Evolutionary conservation across 2,888 invertebrate species (phyloP).

Genomic region (Taenaris catops): DNA sequence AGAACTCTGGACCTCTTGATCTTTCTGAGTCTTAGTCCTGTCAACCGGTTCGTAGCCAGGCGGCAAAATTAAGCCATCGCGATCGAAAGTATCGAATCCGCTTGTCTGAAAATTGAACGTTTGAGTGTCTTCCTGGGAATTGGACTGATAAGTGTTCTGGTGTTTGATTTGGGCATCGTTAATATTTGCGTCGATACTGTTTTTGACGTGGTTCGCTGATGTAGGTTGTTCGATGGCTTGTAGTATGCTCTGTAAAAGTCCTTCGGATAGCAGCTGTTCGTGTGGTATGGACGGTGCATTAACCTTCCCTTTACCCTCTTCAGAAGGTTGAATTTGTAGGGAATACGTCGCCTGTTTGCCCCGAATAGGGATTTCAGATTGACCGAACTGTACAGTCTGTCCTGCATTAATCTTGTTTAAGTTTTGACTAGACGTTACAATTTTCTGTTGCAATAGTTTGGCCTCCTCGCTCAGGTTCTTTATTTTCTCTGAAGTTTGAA

Average conservation of each 20-base stretch:
- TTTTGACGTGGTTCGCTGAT: constrained; percentile 8
- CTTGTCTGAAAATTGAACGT: constrained; percentile 5
- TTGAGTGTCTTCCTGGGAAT: constrained; percentile 5
- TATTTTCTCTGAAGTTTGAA: constrained; percentile 62
- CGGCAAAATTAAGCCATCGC: constrained; percentile 54
- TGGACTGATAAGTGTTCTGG: constrained; percentile 1
- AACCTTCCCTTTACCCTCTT: constrained; percentile 60
- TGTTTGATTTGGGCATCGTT: constrained; percentile 12
- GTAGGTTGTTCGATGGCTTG: constrained; percentile 89
- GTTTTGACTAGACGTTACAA: constrained; percentile 46
- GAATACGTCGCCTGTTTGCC: constrained; percentile 84
- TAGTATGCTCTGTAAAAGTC: constrained; percentile 88
- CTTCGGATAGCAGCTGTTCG: constrained; percentile 88
- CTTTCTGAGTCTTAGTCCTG: constrained; percentile 39
- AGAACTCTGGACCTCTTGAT: constrained; percentile 47
- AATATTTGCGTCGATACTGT: constrained; percentile 6
- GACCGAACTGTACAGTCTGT: constrained; percentile 27
- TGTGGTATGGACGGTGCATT: constrained; percentile 80
- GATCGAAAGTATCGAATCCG: constrained; percentile 28
- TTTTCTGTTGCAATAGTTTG: constrained; percentile 60
- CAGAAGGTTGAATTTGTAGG: constrained; percentile 87
- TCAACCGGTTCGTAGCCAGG: constrained; percentile 66
- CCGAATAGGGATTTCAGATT: constrained; percentile 68
- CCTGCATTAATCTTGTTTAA: constrained; percentile 37
- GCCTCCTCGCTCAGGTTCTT: constrained; percentile 57